Percentiles rank a stretch among this genome's conserved stretches.
These are phyloP conservation scores for Synergus itoensis DNA, from an alignment of 2,888 invertebrate species.

Conservation along the genomic window DNA sequence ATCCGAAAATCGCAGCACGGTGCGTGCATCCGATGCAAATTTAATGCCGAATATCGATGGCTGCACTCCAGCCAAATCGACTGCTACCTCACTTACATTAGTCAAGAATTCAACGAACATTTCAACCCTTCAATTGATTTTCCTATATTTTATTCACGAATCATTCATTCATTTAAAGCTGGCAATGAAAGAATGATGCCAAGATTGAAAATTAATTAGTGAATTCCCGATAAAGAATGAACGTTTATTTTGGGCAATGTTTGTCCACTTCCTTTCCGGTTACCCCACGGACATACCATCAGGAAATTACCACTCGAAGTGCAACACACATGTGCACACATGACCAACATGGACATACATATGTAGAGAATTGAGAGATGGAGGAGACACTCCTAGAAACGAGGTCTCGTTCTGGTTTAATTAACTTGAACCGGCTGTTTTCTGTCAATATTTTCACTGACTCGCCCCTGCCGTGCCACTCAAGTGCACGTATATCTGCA, in stretches of 20 bases:
- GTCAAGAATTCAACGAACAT: background rate
- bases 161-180: no score
- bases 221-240: constrained; percentile 60
- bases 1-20: constrained; percentile 57
- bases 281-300: constrained; percentile 69
- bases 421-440: constrained; percentile 74
- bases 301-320: constrained; percentile 75
- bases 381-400: constrained; percentile 63
- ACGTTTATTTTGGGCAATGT: constrained; percentile 62
- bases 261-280: constrained; percentile 67
- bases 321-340: constrained; percentile 55
- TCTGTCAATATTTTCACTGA: constrained; percentile 76
- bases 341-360: constrained; percentile 3
- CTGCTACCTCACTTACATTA: constrained; percentile 7
- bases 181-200: background rate
- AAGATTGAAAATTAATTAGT: constrained; percentile 8
- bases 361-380: constrained; percentile 3
- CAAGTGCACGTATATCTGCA: background rate
- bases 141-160: no score
- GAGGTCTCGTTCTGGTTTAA: constrained; percentile 71
- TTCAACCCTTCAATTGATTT: background rate
- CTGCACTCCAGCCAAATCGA: constrained; percentile 12
- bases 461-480: constrained; percentile 41
- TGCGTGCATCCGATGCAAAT: constrained; percentile 56
- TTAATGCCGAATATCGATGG: constrained; percentile 52